Base-by-base conservation (phyloP, 2,113 vertebrate genomes). In the Pyrgilauda ruficollis region DNA sequence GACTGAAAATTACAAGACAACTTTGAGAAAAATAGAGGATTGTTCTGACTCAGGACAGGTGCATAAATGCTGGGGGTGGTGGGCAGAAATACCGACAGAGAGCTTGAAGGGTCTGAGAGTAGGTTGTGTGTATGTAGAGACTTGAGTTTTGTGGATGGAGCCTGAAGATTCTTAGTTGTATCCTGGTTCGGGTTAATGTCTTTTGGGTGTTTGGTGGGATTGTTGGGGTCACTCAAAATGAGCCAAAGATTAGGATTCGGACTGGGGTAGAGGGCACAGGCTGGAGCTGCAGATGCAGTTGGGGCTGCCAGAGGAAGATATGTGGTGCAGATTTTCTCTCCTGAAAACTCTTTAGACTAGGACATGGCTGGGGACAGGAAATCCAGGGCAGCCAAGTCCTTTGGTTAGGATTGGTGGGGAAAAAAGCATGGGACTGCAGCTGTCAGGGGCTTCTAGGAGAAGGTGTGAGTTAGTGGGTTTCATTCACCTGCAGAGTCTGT, bases 391-490 rank as follows among this genome's bases (percentile, higher is more conserved):
- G 43, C 10, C 24, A 41, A 30, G 11, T 41, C 22, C 15, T 67
- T 68, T 6, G 11, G 7, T 68, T 37, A 22, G 46, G n/a, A 26
- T 19, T 7, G 5, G 3, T 66, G 58, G 17, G 22, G 11, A 50
- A 55, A 62, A 52, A 72, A 17, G 8, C 0, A 0, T 64, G 35
- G 52, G 22, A n/a, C 30, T 67, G 35, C 26, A 16, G 9, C 33
- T 50, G 30, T 33, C 26, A 44, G 39, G 20, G 35, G 11, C 8
- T 63, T 41, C 53, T 27, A 30, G 10, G 14, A 24, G 24, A 52
- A 69, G 15, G 21, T 8, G 5, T n/a, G 26, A 4, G 5, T 52
- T 43, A 10, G 6, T 3, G 11, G 13, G 13, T 80, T 52, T 69
- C 83, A 64, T 26, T 76, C 13, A 20, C 4, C 7, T 53, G n/a